Base-by-base conservation (phyloP, 2,113 vertebrate species). In the Gadus macrocephalus region DNA sequence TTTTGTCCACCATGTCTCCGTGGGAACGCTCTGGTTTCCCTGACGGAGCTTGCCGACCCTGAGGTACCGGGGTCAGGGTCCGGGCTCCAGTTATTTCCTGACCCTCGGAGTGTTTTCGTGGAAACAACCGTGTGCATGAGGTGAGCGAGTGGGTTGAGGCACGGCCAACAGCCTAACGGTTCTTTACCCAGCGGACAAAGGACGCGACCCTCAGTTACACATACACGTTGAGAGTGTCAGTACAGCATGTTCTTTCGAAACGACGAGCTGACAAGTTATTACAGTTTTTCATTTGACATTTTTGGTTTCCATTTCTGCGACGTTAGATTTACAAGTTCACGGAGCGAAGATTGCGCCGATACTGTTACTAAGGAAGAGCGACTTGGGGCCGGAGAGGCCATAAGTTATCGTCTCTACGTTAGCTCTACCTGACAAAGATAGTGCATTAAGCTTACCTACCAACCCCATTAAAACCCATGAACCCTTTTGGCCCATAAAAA, bases 1-100 rank as follows among this genome's bases (percentile, higher is more conserved):
- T 73, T 86, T 85, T 77, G 77, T 83, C 71, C 79, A 79, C 62
- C 11, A 69, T 67, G 68, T 70, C 75, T 70, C 75, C 31, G 42
- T 79, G 81, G 79, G 80, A 85, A 85, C 72, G 75, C 2, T 0
- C 17, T 27, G 72, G 42, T 49, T n/a, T 63, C 72, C 31, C 63
- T 0, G 6, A 53, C 66, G 77, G 79, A 75, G 79, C 8, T 68
- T 67, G 72, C 31, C 70, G 68, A 64, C 65, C 67, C 77, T 69
- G 68, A 61, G 74, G 66, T 60, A 63, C 70, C 70, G 78, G 64
- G 74, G 71, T 79, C 80, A 66, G 71, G 53, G 66, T 72, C 71
- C 53, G 4, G 67, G 60, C 73, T 69, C 59, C 63, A 22, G 53
- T 64, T 16, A 75, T 69, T 78, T 77, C 75, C 73, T 64, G 75